These are phyloP conservation scores for Acromyrmex heyeri DNA, from an alignment of 1,140 invertebrate genomes.

Conservation along the genomic window DNA sequence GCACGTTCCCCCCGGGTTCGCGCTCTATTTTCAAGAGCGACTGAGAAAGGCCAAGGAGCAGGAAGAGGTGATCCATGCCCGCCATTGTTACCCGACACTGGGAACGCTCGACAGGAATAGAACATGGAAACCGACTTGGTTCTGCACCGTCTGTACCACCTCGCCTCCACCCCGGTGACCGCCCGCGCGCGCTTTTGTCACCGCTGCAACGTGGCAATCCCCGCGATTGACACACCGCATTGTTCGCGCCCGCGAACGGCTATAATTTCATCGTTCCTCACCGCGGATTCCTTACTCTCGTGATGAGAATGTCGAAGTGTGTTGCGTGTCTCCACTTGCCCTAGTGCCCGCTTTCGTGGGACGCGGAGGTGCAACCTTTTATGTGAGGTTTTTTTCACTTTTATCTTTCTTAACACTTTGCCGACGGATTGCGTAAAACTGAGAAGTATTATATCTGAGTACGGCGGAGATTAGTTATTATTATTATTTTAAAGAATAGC, in stretches of 20 bases:
- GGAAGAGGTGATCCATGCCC: conserved; percentile 60
- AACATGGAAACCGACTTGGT: conserved; percentile 60
- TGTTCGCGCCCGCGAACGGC: conserved; percentile 50
- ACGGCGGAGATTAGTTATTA: background rate
- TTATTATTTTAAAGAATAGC: background rate
- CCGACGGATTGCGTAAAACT: background rate
- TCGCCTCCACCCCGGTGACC: background rate
- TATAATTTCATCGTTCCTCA: conserved; percentile 56
- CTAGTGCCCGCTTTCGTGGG: conserved; percentile 37
- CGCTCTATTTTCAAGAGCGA: conserved; percentile 60
- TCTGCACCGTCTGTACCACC: background rate
- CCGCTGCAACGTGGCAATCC: conserved; percentile 16
- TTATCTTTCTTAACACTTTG: background rate
- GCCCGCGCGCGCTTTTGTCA: conserved; percentile 46
- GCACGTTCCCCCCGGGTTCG: conserved; percentile 31
- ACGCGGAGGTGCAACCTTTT: background rate
- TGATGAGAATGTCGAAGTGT: conserved; percentile 45
- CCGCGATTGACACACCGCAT: conserved; percentile 62
- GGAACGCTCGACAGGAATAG: conserved; percentile 63
- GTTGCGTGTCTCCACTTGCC: background rate
- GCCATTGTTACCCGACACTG: conserved; percentile 64
- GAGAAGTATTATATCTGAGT: too few species aligned
- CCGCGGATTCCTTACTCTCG: conserved; percentile 23
- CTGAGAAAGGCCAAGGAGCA: conserved; percentile 61
- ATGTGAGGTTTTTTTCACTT: background rate